Evolutionary conservation across 2,797 vertebrate genomes (phyloP), one percentile per base, ranked within the genome.

Genomic region (Thalassophryne amazonica): DNA sequence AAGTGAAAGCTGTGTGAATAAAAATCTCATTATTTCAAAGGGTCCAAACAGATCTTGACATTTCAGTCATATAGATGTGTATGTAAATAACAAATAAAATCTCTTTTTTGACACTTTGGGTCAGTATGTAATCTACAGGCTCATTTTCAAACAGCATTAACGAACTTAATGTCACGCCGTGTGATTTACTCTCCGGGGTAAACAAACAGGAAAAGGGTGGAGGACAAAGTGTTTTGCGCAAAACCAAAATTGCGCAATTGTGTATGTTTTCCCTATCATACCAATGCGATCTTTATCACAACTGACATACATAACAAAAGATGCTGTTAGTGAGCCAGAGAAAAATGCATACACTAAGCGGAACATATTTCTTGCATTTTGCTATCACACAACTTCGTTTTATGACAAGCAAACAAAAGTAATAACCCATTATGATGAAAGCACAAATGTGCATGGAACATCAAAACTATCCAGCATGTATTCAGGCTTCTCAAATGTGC

Each of bases 131-230:
- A n/a, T n/a, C n/a, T n/a, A n/a, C n/a, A n/a, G n/a, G n/a, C n/a
- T n/a, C n/a, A n/a, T n/a, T n/a, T n/a, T n/a, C n/a, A n/a, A n/a
- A 50, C 53, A 63, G 61, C 43, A 19, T 48, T n/a, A 29, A 40
- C 22, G 43, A 50, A 22, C 43, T 33, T 51, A 60, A 43, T 7
- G 43, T 73, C 73, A 69, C 27, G 54, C 46, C 18, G 28, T 21
- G 35, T 43, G 63, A 27, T 73, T 73, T 71, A 58, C 64, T 73
- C 60, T 59, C 55, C 19, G 22, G 69, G 39, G 52, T 77, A 79
- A 84, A 81, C 72, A 73, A 80, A 79, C 62, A 77, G 59, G 73
- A 65, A 72, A 69, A 29, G 71, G 28, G 52, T 52, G 59, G 73
- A 43, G 58, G 54, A 48, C 19, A 22, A 23, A 24, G 39, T 29